phyloP scores from a whole-genome alignment of 2,113 vertebrate species.

The Muntiacus reevesi region DNA sequence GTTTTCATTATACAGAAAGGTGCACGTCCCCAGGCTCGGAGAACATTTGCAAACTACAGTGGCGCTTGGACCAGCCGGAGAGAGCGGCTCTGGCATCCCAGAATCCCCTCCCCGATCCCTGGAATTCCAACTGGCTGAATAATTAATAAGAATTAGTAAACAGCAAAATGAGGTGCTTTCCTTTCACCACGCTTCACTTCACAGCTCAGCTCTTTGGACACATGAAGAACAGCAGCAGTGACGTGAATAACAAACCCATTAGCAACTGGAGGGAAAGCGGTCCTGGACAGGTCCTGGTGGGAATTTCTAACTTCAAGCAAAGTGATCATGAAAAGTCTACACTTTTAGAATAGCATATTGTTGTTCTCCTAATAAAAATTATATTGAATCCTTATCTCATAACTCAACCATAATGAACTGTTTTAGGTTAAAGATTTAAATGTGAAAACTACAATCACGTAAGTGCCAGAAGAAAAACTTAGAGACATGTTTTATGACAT shows the following conservation, averaged over 20 bases:
- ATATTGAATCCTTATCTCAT: background rate
- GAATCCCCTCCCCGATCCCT: fast-evolving
- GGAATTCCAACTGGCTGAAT: background rate
- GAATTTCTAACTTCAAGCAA: background rate
- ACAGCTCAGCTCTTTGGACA: background rate
- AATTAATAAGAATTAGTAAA: background rate
- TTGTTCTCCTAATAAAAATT: background rate
- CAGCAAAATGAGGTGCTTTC: background rate
- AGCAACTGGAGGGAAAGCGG: background rate
- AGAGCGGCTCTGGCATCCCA: fast-evolving
- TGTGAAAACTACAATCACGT: background rate
- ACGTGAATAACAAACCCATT: background rate
- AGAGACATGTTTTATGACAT: background rate
- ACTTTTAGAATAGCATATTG: background rate
- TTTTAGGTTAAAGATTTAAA: background rate
- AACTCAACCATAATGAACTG: background rate
- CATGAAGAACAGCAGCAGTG: background rate
- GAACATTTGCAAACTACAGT: background rate
- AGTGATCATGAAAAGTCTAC: background rate
- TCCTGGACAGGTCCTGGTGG: no score
- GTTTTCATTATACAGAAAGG: background rate
- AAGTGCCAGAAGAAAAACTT: background rate
- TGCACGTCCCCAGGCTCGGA: background rate
- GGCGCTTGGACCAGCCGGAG: fast-evolving
- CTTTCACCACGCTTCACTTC: background rate